These are phyloP conservation scores for Anticlea derivata DNA, from an alignment of 2,888 invertebrate genomes.

Conservation along the genomic window DNA sequence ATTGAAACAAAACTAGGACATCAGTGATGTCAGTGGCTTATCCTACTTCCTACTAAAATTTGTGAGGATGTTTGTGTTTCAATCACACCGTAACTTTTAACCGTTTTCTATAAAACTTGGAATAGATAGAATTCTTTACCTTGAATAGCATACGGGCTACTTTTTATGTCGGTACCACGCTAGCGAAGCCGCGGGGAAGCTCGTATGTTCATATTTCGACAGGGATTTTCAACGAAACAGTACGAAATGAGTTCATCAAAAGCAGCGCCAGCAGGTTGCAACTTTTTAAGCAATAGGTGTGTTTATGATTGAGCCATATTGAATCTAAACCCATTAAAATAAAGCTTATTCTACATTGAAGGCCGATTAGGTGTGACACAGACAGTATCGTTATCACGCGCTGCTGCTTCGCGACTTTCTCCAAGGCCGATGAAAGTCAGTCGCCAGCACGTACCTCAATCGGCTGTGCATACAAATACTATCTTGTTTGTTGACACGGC, in stretches of 20 bases:
- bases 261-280: neutral
- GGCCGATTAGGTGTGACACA: conserved; percentile 20
- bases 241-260: neutral
- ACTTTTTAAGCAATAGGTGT: neutral
- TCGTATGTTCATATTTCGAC: too few species aligned
- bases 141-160: too few species aligned
- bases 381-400: conserved; percentile 57
- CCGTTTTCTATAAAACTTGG: too few species aligned
- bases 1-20: neutral
- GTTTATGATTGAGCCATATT: neutral
- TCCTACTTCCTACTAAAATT: too few species aligned
- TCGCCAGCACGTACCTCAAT: conserved; percentile 45
- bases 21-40: too few species aligned
- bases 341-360: conserved; percentile 8
- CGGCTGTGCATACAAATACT: conserved; percentile 64
- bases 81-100: too few species aligned
- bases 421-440: conserved; percentile 77
- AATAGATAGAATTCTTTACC: too few species aligned
- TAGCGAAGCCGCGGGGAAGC: too few species aligned
- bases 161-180: too few species aligned
- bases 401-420: conserved; percentile 69
- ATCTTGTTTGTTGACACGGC: conserved; percentile 36
- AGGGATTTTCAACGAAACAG: too few species aligned
- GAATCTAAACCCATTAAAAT: conserved; percentile 4
- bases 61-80: too few species aligned